Base-by-base conservation (phyloP, 2,113 vertebrate species). In the Onychostruthus taczanowskii region DNA sequence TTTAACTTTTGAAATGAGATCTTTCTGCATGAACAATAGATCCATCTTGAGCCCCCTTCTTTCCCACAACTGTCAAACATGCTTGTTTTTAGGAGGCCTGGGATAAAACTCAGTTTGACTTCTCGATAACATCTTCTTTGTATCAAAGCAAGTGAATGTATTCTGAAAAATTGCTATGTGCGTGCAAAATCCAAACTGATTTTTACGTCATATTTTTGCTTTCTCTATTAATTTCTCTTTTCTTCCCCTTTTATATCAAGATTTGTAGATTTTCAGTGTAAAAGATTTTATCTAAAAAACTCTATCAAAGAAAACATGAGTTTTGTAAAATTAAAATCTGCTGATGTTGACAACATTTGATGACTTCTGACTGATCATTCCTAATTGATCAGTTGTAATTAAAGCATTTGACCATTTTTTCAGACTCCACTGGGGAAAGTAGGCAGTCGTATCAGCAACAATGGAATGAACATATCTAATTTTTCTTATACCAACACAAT, bases 41-140 rank as follows among this genome's bases (percentile, higher is more conserved):
- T 89, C 53, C 44, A 58, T 59, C 74, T 85, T 91, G 62, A 93
- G 66, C 6, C 33, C 44, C 58, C 87, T 84, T 91, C 58, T 89
- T 95, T 95, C 89, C 89, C 91, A 95, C 93, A 94, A 61, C 50
- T 79, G 66, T 91, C 89, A 95, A 84, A 89, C 64, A 76, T 8
- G 9, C 30, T 84, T 46, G 11, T 72, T 94, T 81, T 56, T 35
- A 41, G 44, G 37, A 66, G 31, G 31, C 62, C n/a, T 35, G n/a
- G 62, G 77, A 76, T 79, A 87, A 89, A 91, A 84, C 63, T 89
- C 66, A 37, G 33, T 79, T 78, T 74, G 33, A 72, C 74, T 64
- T 79, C 74, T 68, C 23, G 56, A 92, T 90, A 88, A 61, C 35
- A 89, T 90, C 61, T 70, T 92, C 87, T 77, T 89, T 84, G 53